Conservation (phyloP, 2,797 vertebrate species). For the Gallinago solitaria region DNA sequence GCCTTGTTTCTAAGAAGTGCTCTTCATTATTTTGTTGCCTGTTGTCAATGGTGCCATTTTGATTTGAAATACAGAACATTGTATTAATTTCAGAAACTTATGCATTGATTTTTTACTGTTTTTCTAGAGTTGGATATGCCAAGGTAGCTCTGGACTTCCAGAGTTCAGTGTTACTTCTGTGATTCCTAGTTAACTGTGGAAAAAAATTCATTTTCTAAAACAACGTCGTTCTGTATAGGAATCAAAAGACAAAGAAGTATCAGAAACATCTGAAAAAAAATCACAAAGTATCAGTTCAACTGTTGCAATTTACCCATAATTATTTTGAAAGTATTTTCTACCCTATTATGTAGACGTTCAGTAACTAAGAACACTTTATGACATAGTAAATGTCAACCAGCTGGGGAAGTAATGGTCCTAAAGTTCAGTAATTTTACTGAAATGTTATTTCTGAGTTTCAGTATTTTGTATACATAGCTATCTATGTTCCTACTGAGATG, state of each 20-base stretch:
- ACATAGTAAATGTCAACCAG: background rate
- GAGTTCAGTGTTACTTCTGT: background rate
- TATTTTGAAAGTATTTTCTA: constrained; percentile 2
- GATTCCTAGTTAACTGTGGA: background rate
- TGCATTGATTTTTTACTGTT: background rate
- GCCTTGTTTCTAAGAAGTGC: background rate
- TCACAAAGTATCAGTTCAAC: rapidly evolving
- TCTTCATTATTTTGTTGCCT: background rate
- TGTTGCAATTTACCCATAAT: background rate
- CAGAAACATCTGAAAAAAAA: background rate
- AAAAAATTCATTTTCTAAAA: background rate
- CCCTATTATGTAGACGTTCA: background rate
- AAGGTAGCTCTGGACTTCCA: background rate
- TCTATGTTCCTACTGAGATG: background rate
- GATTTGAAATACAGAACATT: background rate
- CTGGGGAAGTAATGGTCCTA: background rate
- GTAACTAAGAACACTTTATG: background rate
- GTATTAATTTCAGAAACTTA: background rate
- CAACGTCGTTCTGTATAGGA: background rate
- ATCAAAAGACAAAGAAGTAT: background rate
- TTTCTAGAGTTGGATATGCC: background rate
- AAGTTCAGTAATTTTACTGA: background rate
- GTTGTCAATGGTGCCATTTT: background rate
- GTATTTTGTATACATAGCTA: background rate
- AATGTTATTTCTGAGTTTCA: background rate